phyloP scores from a whole-genome alignment of 2,113 vertebrate genomes.

The Erpornis zantholeuca region DNA sequence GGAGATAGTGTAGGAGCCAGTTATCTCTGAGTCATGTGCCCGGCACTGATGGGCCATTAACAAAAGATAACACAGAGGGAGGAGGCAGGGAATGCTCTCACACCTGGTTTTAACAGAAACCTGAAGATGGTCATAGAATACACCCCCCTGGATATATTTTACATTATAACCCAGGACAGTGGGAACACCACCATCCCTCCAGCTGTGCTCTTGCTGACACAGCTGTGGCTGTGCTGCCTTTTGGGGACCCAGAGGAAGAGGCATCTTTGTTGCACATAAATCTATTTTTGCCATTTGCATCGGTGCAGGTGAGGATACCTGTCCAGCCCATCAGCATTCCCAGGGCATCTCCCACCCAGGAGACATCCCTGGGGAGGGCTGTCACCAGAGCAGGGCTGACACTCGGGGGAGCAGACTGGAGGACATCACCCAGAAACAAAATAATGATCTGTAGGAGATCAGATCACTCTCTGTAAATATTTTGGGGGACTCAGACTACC shows the following conservation, averaged over 20 bases:
- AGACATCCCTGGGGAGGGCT: not conserved
- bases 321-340: not conserved
- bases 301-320: not conserved
- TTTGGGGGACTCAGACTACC: not conserved
- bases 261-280: not conserved
- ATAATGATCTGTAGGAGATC: not conserved
- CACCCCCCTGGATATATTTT: too few relatives aligned
- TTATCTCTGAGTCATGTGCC: too few relatives aligned
- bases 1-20: too few relatives aligned
- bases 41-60: too few relatives aligned
- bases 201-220: not conserved
- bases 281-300: not conserved
- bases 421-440: not conserved
- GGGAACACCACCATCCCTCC: not conserved
- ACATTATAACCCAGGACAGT: too few relatives aligned
- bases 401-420: not conserved
- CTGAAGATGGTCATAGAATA: too few relatives aligned
- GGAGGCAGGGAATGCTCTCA: too few relatives aligned
- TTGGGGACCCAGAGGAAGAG: rapidly evolving
- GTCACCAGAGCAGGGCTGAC: not conserved
- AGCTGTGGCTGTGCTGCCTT: not conserved
- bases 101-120: too few relatives aligned
- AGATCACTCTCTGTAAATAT: not conserved
- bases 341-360: not conserved
- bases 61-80: too few relatives aligned